phyloP scores from a whole-genome alignment of 2,888 invertebrate species.

The Conus canariensis region DNA sequence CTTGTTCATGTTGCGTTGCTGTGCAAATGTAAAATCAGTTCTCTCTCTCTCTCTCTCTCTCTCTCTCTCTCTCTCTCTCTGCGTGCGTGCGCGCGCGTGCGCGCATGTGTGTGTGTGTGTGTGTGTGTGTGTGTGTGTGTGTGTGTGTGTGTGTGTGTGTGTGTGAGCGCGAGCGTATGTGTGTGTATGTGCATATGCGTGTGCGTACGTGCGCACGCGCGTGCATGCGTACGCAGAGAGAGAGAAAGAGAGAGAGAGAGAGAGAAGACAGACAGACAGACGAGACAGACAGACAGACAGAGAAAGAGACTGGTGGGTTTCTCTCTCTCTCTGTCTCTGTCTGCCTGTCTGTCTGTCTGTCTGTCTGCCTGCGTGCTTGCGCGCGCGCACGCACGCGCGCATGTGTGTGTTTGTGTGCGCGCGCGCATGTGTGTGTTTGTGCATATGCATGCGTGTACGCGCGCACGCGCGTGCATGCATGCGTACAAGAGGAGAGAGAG shows the following conservation, averaged over 20 bases:
- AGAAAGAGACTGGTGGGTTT: background rate
- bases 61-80: too few relatives aligned
- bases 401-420: background rate
- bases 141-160: background rate
- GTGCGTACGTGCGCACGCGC: background rate
- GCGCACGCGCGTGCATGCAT: background rate
- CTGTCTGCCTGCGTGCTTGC: background rate
- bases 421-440: conserved; percentile 2
- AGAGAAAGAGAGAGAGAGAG: conserved; percentile 6
- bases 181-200: background rate
- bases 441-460: background rate
- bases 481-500: background rate
- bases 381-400: background rate
- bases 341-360: background rate
- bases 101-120: background rate
- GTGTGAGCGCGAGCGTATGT: background rate
- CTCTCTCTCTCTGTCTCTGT: background rate
- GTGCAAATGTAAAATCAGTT: too few relatives aligned
- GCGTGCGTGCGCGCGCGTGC: too few relatives aligned
- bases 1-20: too few relatives aligned
- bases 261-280: background rate
- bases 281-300: background rate
- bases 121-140: background rate
- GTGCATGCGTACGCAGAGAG: background rate
- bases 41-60: too few relatives aligned